Conservation (phyloP, 1,140 invertebrate genomes). For the Chrysopa pallens region DNA sequence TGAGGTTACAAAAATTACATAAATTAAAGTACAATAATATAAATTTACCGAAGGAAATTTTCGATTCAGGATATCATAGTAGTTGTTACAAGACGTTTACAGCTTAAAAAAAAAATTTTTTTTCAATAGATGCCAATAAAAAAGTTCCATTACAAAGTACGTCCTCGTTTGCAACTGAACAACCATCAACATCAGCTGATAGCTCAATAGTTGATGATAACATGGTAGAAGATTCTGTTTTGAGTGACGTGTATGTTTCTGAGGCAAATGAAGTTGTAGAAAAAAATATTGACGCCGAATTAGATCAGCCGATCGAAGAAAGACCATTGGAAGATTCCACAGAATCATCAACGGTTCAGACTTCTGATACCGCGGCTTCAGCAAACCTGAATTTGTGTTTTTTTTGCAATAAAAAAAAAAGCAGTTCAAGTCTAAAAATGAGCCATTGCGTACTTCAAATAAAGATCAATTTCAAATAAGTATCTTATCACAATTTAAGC, state of each 20-base stretch:
- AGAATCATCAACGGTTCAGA: conserved; percentile 8
- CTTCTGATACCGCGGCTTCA: conserved; percentile 8
- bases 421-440: conserved; percentile 5
- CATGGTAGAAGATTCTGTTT: conserved; percentile 9
- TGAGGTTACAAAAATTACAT: too few species aligned
- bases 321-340: conserved; percentile 5
- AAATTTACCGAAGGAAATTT: too few species aligned
- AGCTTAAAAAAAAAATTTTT: conserved; percentile 8
- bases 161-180: conserved; percentile 4
- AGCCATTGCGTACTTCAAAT: conserved; percentile 1
- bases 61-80: conserved; percentile 8
- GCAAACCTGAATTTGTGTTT: conserved; percentile 8
- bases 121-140: conserved; percentile 7
- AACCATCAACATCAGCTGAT: conserved; percentile 7
- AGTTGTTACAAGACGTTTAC: conserved; percentile 8
- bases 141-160: conserved; percentile 7
- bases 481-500: too few species aligned
- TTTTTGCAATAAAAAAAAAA: conserved; percentile 7
- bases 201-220: conserved; percentile 7
- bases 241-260: conserved; percentile 7
- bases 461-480: too few species aligned
- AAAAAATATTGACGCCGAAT: conserved; percentile 9
- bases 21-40: too few species aligned
- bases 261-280: conserved; percentile 6
- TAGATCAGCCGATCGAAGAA: conserved; percentile 9